Base-by-base conservation (phyloP, 2,113 vertebrate genomes). In the Bufo gargarizans region DNA sequence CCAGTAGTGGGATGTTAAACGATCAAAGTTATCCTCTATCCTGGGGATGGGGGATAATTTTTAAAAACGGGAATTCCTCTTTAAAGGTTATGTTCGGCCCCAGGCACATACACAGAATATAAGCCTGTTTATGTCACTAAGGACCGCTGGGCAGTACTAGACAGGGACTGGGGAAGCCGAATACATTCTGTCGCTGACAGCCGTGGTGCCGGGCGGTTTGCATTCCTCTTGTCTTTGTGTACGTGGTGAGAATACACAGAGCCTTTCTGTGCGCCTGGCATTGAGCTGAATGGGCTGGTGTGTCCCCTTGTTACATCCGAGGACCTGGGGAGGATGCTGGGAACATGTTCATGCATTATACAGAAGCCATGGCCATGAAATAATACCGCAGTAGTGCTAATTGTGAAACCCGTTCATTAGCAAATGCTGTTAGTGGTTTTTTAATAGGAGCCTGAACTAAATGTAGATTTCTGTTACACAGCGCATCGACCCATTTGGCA, bases 171-270 rank as follows among this genome's bases (percentile, higher is more conserved):
- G 58, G 49, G 45, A 65, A 86, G 59, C 47, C 58, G 12, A 4
- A 79, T 77, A 61, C 45, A 53, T 79, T n/a, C 6, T 67, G 61
- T 33, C 63, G 13, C 13, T 77, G 84, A 45, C 71, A 65, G 55
- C 20, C n/a, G 61, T 76, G 69, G 84, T 76, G 84, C 69, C 33
- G 55, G 33, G 55, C 5, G 45, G 2, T 50, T 45, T 19, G 43
- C 71, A 86, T 76, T 74, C 53, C 83, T 74, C 53, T 47, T 16
- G 20, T 50, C 45, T 22, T 78, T 55, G 76, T 71, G 82, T 69
- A 67, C 71, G 63, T 53, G 63, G 55, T 84, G 63, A 55, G 49
- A 84, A 84, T 59, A 80, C 63, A 84, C 47, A 55, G 13, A 0
- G 69, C 20, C 69, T 50, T 47, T 47, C 55, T 16, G 84, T 59